These are phyloP conservation scores for Chromoteleia sp. DNA, from an alignment of 2,888 invertebrate species.

Conservation along the genomic window DNA sequence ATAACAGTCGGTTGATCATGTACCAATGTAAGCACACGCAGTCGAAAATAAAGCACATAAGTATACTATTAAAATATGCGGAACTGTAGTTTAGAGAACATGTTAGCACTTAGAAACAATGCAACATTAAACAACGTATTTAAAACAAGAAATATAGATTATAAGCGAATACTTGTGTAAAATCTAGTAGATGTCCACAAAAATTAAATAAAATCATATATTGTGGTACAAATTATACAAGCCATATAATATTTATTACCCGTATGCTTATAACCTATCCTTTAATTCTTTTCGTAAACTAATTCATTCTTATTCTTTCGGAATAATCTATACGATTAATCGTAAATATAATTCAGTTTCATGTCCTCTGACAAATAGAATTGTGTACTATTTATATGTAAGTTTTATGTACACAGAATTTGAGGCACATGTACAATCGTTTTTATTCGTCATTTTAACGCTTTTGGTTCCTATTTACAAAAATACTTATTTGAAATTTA, in stretches of 20 bases:
- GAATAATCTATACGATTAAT: too few species aligned
- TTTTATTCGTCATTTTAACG: too few species aligned
- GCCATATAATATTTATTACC: constrained; percentile 11
- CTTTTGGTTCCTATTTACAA: too few species aligned
- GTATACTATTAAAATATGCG: constrained; percentile 84
- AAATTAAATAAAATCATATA: constrained; percentile 84
- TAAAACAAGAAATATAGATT: constrained; percentile 81
- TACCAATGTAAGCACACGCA: constrained; percentile 73
- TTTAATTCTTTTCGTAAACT: too few species aligned
- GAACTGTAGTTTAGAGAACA: constrained; percentile 83
- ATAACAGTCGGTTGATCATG: constrained; percentile 78
- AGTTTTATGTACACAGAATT: too few species aligned
- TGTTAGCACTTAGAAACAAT: constrained; percentile 84
- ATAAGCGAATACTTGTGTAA: constrained; percentile 84
- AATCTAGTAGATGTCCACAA: constrained; percentile 85
- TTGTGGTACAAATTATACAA: constrained; percentile 83
- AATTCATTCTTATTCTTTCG: too few species aligned
- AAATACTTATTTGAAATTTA: too few species aligned
- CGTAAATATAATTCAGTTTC: too few species aligned
- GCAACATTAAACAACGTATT: constrained; percentile 84
- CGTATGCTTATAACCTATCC: too few species aligned
- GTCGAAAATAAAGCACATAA: constrained; percentile 78
- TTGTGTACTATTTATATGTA: too few species aligned
- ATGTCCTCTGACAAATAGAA: too few species aligned
- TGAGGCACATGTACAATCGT: too few species aligned